phyloP scores from a whole-genome alignment of 1,140 invertebrate genomes.

The Eriosoma lanigerum region DNA sequence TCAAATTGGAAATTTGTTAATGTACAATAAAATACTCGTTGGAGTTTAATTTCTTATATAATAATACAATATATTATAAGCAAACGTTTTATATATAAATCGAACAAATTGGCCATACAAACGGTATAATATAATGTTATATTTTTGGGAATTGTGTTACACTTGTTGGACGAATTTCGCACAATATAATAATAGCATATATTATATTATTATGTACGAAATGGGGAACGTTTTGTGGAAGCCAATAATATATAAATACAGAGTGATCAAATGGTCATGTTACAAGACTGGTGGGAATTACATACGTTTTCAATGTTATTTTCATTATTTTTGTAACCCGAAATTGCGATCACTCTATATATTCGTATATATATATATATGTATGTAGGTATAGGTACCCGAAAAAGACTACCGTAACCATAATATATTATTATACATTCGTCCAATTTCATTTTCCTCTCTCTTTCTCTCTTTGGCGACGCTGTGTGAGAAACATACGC shows the following conservation, averaged over 20 bases:
- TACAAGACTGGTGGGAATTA: too few species aligned
- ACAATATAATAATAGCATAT: neutral
- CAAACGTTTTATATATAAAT: neutral
- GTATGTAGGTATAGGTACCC: neutral
- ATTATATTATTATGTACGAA: neutral
- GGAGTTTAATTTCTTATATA: too few species aligned
- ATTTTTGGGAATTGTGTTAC: neutral
- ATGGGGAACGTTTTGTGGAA: neutral
- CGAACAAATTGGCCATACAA: constrained; percentile 17
- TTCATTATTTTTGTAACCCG: too few species aligned
- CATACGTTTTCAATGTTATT: too few species aligned
- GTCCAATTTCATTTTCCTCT: neutral
- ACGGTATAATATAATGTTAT: neutral
- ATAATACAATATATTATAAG: too few species aligned
- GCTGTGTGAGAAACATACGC: constrained; percentile 18
- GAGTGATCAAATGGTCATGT: too few species aligned
- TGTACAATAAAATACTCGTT: too few species aligned
- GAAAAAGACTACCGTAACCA: constrained; percentile 10
- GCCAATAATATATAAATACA: neutral
- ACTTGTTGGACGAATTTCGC: constrained; percentile 20
- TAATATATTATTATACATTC: neutral
- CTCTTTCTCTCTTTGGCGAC: neutral
- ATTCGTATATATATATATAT: neutral
- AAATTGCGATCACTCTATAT: too few species aligned
- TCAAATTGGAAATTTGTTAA: too few species aligned